phyloP scores from a whole-genome alignment of 2,888 invertebrate species.

The Hesperia comma region DNA sequence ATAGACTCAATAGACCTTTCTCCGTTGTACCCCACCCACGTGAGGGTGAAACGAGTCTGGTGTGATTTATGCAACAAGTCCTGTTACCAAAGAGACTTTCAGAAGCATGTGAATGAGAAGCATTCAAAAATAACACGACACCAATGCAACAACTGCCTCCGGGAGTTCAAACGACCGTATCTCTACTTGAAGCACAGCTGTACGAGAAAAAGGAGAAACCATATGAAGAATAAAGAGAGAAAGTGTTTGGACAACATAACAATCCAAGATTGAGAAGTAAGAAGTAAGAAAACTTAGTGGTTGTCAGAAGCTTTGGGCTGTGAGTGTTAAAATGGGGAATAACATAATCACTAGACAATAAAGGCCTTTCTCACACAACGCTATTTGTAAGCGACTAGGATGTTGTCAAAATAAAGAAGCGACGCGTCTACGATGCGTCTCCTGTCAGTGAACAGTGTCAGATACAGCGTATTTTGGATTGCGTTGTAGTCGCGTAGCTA shows the following conservation, averaged over 20 bases:
- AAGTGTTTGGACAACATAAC: neutral
- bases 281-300: neutral
- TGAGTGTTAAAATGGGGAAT: no score
- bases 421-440: no score
- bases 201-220: neutral
- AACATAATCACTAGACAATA: no score
- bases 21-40: constrained; percentile 45
- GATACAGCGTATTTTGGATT: no score
- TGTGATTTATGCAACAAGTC: constrained; percentile 6
- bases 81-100: constrained; percentile 5
- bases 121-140: neutral
- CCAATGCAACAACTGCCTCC: constrained; percentile 6
- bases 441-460: no score
- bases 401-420: no score
- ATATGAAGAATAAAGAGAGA: no score
- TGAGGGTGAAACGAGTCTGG: neutral
- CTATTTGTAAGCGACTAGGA: no score
- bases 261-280: neutral
- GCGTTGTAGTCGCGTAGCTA: no score
- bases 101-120: constrained; percentile 2
- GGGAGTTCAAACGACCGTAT: neutral
- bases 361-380: no score
- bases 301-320: no score
- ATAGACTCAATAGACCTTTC: constrained; percentile 50
- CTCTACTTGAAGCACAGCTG: constrained; percentile 8